Percentiles rank a stretch among this genome's conserved stretches.
These are phyloP conservation scores for Microdon myrmicae DNA, from an alignment of 2,888 invertebrate species.

Conservation along the genomic window DNA sequence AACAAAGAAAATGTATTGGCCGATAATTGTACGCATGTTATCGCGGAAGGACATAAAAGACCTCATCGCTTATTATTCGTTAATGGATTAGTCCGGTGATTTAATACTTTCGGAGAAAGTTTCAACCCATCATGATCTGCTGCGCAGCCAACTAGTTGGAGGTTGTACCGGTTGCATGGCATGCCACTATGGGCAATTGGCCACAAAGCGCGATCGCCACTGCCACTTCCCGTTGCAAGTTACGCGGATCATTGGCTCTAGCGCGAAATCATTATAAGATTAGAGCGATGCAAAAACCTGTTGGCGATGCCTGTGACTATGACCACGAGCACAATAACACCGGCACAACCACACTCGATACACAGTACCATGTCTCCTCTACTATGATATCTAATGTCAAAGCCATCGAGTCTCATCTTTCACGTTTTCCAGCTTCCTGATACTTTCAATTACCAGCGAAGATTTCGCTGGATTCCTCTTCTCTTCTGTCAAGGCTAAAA, in stretches of 20 bases:
- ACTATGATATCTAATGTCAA: constrained; percentile 47
- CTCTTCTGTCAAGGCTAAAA: too few species aligned
- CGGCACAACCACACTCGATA: constrained; percentile 3
- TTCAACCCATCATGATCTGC: constrained; percentile 21
- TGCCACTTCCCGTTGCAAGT: constrained; percentile 30
- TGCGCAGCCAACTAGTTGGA: constrained; percentile 38
- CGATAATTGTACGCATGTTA: too few species aligned
- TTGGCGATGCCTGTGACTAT: constrained; percentile 31
- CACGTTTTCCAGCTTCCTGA: constrained; percentile 48
- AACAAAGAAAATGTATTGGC: too few species aligned
- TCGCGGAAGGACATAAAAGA: neutral
- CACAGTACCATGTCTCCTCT: constrained; percentile 25
- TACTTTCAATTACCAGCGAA: too few species aligned
- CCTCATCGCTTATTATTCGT: constrained; percentile 19
- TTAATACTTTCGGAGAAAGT: constrained; percentile 38
- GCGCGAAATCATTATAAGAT: constrained; percentile 36
- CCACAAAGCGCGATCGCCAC: constrained; percentile 28
- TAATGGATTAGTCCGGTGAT: constrained; percentile 48
- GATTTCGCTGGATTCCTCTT: too few species aligned
- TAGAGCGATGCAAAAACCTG: constrained; percentile 35
- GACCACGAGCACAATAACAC: constrained; percentile 16
- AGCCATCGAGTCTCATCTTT: constrained; percentile 52
- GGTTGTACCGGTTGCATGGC: constrained; percentile 34
- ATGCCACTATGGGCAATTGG: constrained; percentile 38
- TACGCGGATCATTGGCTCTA: constrained; percentile 48